Evolutionary conservation across 2,113 vertebrate genomes (phyloP), one percentile per base, ranked within the genome.

Genomic region (Colaptes auratus): DNA sequence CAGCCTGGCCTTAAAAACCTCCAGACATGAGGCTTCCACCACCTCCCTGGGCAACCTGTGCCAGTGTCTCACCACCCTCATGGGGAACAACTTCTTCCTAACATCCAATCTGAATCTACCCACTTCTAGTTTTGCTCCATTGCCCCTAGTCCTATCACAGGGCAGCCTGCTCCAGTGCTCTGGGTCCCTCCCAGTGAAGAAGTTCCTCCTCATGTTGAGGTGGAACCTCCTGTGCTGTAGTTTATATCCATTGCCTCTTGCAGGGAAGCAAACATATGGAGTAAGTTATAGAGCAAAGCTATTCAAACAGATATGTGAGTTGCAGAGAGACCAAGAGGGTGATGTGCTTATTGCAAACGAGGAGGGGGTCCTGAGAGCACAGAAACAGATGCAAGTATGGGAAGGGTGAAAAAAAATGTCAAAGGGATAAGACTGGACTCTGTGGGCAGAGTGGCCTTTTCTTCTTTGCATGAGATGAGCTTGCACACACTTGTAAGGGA

Each of bases 191-290:
- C 14, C 42, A 15, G 42, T 44, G 12, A 16, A 44, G 42, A 44
- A 44, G 42, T 44, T 44, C 42, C 42, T 44, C 42, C 42, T 44
- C 15, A 16, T 44, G 42, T 15, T 44, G 12, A 44, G 42, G 42
- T 44, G 42, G 42, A 44, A 44, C 42, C 42, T 44, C 14, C 42
- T 44, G 42, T 44, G 42, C 42, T 44, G 42, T 3, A 44, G 42
- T 44, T 44, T 15, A 44, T 15, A 44, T 44, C 14, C 42, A 44
- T 15, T 44, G 14, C 87, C 88, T 48, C 53, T 81, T 2, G 12
- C 17, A 88, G 39, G 14, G 25, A 96, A 96, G 35, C 44, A 92
- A 95, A 93, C 83, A 90, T 90, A 76, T 65, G 76, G 70, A 93
- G 39, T 73, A 85, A 72, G 70, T 75, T 93, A 77, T 59, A 46